phyloP scores from a whole-genome alignment of 2,888 invertebrate species.

The Sminthurinus aureus region DNA sequence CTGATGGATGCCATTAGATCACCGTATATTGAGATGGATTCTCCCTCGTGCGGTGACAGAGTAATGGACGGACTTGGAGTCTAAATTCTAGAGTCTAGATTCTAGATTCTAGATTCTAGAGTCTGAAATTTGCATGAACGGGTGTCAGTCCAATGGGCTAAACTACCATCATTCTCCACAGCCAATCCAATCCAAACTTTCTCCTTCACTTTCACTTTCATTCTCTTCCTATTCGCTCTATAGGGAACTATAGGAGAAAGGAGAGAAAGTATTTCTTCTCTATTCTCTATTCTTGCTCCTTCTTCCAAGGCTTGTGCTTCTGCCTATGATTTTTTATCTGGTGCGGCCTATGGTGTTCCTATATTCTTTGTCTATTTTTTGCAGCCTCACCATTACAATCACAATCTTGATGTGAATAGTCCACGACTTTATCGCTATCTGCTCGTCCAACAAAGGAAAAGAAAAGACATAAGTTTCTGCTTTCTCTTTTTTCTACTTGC shows the following conservation, averaged over 20 bases:
- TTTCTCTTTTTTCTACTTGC: background rate
- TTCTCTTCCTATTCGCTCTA: conserved; percentile 18
- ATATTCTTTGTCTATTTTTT: too few relatives aligned
- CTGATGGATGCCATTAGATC: conserved; percentile 26
- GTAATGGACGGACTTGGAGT: conserved; percentile 40
- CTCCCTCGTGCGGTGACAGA: conserved; percentile 46
- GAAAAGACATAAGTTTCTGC: conserved; percentile 34
- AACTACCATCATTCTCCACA: background rate
- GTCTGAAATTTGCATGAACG: conserved; percentile 39
- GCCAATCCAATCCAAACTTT: background rate
- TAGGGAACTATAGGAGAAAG: too few relatives aligned
- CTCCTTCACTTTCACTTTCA: background rate
- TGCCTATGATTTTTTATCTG: too few relatives aligned
- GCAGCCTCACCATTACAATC: background rate
- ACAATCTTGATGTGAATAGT: conserved; percentile 40
- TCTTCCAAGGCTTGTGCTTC: too few relatives aligned
- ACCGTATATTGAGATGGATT: conserved; percentile 51
- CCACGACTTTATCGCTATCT: conserved; percentile 52
- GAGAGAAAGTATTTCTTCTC: background rate
- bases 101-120: background rate
- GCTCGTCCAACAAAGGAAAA: conserved; percentile 30
- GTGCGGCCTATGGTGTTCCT: too few relatives aligned
- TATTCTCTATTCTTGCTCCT: background rate
- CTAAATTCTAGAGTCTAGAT: conserved; percentile 19
- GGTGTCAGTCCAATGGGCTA: conserved; percentile 42